Evolutionary conservation across 1,140 invertebrate species (phyloP).

Genomic region (Aricia agestis): DNA sequence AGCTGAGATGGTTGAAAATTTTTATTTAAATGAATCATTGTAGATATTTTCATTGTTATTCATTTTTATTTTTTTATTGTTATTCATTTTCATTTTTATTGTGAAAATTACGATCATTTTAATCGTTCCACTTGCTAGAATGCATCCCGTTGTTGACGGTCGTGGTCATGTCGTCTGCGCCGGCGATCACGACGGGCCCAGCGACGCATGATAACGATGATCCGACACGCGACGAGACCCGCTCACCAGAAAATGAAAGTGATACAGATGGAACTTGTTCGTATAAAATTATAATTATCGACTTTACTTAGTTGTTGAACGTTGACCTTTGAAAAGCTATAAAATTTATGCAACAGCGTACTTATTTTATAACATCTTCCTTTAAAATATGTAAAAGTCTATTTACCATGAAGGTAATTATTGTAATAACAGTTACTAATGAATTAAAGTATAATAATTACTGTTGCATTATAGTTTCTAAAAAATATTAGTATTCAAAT

Average conservation of each 20-base stretch:
- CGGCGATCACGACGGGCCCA: neutral
- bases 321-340: neutral
- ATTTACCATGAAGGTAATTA: no score
- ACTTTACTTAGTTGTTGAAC: neutral
- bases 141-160: neutral
- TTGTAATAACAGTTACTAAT: no score
- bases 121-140: neutral
- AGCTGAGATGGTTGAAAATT: neutral
- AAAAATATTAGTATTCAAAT: no score
- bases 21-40: constrained; percentile 2
- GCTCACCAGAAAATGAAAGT: constrained; percentile 21
- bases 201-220: constrained; percentile 22
- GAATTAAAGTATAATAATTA: no score
- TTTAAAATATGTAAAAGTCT: no score
- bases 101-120: neutral
- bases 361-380: no score
- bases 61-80: neutral
- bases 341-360: no score
- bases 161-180: neutral
- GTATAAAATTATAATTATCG: neutral
- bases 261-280: constrained; percentile 2
- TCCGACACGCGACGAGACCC: constrained; percentile 19
- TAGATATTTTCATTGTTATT: neutral
- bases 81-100: no score
- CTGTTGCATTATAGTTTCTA: no score